These are phyloP conservation scores for Amazona vittata DNA, from an alignment of 2,113 vertebrate genomes.

Conservation along the genomic window DNA sequence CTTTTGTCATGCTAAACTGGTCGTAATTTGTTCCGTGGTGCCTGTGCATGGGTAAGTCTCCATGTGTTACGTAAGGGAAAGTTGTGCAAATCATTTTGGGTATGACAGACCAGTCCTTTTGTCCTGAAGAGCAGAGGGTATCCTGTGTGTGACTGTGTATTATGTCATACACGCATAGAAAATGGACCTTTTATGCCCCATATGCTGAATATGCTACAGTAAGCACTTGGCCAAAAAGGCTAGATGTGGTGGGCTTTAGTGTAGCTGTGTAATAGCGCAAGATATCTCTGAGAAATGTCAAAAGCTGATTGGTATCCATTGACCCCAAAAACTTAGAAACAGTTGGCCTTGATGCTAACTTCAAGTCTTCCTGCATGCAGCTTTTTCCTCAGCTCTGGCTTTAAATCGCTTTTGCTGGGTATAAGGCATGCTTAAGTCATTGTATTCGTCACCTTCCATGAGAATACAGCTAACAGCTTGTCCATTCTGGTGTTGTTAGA, in stretches of 20 bases:
- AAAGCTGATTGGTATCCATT: background rate
- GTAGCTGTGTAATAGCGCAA: background rate
- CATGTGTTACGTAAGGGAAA: background rate
- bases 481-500: background rate
- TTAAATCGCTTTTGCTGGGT: background rate
- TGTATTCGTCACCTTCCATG: background rate
- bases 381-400: background rate
- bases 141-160: background rate
- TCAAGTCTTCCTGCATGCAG: background rate
- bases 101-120: background rate
- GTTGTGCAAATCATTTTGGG: background rate
- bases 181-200: background rate
- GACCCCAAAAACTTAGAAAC: background rate
- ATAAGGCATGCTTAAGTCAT: background rate
- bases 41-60: background rate
- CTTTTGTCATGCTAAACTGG: background rate
- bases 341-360: rapidly evolving
- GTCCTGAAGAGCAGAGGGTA: background rate
- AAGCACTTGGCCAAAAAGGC: background rate
- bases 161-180: background rate
- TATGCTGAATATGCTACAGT: background rate
- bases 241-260: background rate
- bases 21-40: background rate
- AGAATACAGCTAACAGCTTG: background rate
- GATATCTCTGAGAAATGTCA: background rate